Conservation (phyloP, 2,113 vertebrate species). For the Psammodynastes pulverulentus region DNA sequence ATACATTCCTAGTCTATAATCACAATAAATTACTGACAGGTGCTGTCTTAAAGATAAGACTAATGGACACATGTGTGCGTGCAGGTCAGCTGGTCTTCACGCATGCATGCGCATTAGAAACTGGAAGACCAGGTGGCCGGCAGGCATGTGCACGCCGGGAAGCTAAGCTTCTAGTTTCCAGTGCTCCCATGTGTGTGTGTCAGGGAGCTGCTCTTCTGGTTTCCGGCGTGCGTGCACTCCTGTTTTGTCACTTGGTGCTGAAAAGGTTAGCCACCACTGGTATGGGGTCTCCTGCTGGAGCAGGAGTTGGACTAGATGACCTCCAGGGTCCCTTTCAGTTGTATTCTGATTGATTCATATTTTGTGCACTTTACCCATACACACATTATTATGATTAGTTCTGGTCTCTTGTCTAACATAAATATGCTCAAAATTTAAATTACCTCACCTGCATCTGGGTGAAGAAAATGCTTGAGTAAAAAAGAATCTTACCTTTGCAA, state of each 20-base stretch:
- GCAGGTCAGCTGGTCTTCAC: no score
- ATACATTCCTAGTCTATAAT: background rate
- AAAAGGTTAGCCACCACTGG: no score
- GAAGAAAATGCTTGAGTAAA: background rate
- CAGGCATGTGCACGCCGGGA: no score
- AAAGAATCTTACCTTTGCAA: conserved; percentile 76
- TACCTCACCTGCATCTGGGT: no score
- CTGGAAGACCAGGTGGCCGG: no score
- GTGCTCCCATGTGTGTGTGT: no score
- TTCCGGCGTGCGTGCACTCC: no score
- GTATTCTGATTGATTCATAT: background rate
- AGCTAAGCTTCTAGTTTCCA: no score
- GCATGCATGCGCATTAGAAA: no score
- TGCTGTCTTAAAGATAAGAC: background rate
- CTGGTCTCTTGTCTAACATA: background rate
- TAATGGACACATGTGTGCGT: background rate
- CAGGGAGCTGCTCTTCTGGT: no score
- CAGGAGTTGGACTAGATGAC: background rate
- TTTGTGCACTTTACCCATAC: background rate
- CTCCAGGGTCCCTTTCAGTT: background rate
- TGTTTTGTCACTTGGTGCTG: no score
- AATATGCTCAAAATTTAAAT: background rate
- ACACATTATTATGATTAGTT: background rate
- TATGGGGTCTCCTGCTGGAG: background rate
- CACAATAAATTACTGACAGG: background rate